A percentile compares a stretch with the other conserved stretches of the same genome.
Evolutionary conservation across 2,888 invertebrate species (phyloP).

Genomic region (Lepidocyrtoides sp.): DNA sequence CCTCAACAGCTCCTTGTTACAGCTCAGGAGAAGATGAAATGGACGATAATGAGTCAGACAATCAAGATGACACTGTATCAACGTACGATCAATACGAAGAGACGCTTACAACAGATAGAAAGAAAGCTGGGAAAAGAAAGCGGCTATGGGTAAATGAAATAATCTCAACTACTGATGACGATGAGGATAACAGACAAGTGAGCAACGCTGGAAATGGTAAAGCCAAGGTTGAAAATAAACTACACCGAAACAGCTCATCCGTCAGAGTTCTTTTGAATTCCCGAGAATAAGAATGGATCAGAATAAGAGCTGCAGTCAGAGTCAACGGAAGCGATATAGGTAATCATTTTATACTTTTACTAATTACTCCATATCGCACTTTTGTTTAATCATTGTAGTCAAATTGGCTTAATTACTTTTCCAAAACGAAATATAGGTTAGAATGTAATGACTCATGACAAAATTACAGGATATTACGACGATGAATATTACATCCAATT

Average conservation of each 20-base stretch:
- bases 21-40: conserved; percentile 61
- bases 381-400: neutral
- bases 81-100: conserved; percentile 57
- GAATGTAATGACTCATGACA: conserved; percentile 68
- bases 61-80: conserved; percentile 45
- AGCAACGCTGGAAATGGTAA: neutral
- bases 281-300: conserved; percentile 24
- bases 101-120: conserved; percentile 15
- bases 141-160: conserved; percentile 67
- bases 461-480: conserved; percentile 10
- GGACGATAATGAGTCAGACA: conserved; percentile 60
- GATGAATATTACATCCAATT: conserved; percentile 11
- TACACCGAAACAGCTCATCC: conserved; percentile 16
- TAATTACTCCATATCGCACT: neutral
- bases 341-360: conserved; percentile 12
- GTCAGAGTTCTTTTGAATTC: conserved; percentile 49
- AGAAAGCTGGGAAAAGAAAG: conserved; percentile 49
- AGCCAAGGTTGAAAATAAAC: neutral
- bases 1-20: conserved; percentile 8
- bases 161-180: conserved; percentile 59
- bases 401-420: conserved; percentile 59
- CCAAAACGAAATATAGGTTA: conserved; percentile 47
- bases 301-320: too few species aligned
- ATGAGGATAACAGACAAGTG: conserved; percentile 34
- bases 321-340: too few species aligned